phyloP scores from a whole-genome alignment of 2,113 vertebrate species.

The Oceanodroma tethys region DNA sequence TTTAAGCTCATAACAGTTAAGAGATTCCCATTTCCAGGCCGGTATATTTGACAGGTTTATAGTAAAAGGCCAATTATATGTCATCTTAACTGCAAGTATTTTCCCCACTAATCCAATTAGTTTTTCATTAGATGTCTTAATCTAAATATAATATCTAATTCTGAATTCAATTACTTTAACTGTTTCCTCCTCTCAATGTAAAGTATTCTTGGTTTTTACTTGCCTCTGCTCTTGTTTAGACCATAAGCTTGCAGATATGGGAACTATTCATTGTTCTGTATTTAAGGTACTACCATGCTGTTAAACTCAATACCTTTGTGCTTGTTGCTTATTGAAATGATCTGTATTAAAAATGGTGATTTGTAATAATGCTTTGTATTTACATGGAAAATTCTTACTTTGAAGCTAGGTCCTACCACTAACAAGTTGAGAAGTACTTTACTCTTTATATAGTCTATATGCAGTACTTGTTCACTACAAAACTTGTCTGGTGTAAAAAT shows the following conservation, averaged over 20 bases:
- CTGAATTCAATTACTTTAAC: background rate
- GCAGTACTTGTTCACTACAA: background rate
- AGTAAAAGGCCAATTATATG: background rate
- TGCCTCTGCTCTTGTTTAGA: background rate
- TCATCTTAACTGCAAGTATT: background rate
- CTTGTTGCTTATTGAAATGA: background rate
- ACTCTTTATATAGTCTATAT: background rate
- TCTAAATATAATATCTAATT: background rate
- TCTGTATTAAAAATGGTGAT: background rate
- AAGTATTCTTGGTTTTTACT: background rate
- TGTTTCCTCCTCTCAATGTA: background rate
- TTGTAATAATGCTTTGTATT: background rate
- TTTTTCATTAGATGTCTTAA: background rate
- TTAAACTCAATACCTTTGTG: background rate
- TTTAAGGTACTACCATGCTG: background rate
- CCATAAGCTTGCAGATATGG: background rate
- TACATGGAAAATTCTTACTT: background rate
- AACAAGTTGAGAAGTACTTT: background rate
- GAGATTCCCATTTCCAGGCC: background rate
- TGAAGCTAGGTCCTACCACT: background rate
- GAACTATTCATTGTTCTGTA: background rate
- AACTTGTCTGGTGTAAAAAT: background rate
- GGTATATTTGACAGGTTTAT: background rate
- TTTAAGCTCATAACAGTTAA: background rate
- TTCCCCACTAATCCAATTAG: background rate